Percentiles rank a stretch among this genome's conserved stretches.
These are phyloP conservation scores for Artibeus jamaicensis DNA, from an alignment of 2,797 vertebrate species.

Conservation along the genomic window DNA sequence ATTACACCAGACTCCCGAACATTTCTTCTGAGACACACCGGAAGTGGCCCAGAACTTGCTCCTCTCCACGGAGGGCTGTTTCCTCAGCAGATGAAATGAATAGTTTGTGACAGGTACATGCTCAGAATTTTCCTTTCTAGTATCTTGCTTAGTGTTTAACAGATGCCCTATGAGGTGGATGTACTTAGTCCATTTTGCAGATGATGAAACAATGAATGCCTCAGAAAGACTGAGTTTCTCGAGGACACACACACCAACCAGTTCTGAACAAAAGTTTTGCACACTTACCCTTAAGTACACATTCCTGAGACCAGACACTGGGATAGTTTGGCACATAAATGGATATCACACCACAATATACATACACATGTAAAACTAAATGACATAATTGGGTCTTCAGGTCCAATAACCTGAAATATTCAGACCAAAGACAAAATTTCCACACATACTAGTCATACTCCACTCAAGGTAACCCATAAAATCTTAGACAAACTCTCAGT, in stretches of 20 bases:
- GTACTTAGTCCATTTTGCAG: not conserved
- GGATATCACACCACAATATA: not conserved
- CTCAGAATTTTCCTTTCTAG: not conserved
- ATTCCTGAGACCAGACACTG: not conserved
- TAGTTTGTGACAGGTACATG: not conserved
- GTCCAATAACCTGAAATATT: not conserved
- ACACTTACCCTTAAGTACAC: not conserved
- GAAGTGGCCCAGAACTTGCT: not conserved
- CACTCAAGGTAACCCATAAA: not conserved
- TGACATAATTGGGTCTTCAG: not conserved
- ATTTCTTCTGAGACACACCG: not conserved
- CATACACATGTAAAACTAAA: not conserved
- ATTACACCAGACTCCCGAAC: not conserved
- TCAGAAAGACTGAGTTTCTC: conserved; percentile 4
- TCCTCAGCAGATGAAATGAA: not conserved
- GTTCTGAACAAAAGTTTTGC: not conserved
- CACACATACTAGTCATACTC: not conserved
- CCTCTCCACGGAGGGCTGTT: not conserved
- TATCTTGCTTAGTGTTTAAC: not conserved
- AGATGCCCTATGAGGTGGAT: not conserved
- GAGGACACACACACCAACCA: not conserved
- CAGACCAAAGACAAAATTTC: not conserved
- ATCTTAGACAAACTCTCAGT: not conserved
- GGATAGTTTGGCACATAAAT: not conserved
- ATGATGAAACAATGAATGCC: not conserved